Base-by-base conservation (phyloP, 1,140 invertebrate genomes). In the Tetramorium simillimum region DNA sequence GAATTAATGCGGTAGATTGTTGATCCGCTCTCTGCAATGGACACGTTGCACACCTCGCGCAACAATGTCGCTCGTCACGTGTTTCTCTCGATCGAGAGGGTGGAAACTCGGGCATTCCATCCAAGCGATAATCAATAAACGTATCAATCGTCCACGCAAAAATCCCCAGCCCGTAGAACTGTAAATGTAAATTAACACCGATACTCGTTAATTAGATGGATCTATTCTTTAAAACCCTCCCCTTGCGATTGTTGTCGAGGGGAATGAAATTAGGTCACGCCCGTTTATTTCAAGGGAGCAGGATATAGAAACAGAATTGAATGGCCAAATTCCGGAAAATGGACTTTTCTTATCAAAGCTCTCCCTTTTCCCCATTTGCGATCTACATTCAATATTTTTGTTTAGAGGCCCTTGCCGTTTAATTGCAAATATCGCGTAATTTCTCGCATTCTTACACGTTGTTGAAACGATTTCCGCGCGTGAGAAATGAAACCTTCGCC, bases 41-140 rank as follows among this genome's bases (percentile, higher is more conserved):
- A 28, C 76, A 63, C 43, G 24, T 78, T 46, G 21, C 58, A 46
- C 18, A 62, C 18, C 18, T 80, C 76, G 24, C 62, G 43, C 43
- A 37, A 24, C 40, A 65, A 65, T 28, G 7, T 80, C 46, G 28
- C 62, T 24, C 28, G 60, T 65, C 76, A 80, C 43, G 16, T 78
- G 40, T 14, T 63, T 43, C 60, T 40, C 60, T 37, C 40, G 65
- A 65, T 80, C 43, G 14, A 33, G 28, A 49, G 60, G n/a, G 40
- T 43, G 63, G 37, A 65, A 65, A 62, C 58, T 80, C 77, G 43
- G 18, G 14, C 43, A 51, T 67, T 53, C 53, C 49, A n/a, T 18
- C 18, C 62, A 16, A 67, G 28, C 46, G 33, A 67, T 80, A 67
- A 80, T 80, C 77, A 67, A 80, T 80, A 80, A 80, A 67, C 46